phyloP scores from a whole-genome alignment of 2,888 invertebrate species.

The Phalera bucephala region DNA sequence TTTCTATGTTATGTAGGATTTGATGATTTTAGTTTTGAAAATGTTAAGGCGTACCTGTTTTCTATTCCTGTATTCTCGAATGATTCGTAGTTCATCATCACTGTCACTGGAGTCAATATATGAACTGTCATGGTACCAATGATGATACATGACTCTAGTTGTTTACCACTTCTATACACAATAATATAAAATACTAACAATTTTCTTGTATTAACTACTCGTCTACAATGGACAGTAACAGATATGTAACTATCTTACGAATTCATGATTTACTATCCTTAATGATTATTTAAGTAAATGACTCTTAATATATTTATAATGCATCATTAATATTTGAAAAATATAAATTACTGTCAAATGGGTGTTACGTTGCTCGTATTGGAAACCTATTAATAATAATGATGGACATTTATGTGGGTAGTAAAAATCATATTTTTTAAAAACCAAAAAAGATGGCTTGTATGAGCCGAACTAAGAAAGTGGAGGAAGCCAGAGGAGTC shows the following conservation, averaged over 20 bases:
- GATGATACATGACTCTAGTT: conserved; percentile 1
- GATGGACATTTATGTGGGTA: too few relatives aligned
- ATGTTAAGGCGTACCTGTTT: conserved; percentile 19
- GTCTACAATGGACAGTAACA: conserved; percentile 1
- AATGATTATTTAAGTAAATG: conserved; percentile 13
- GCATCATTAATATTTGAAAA: conserved; percentile 3
- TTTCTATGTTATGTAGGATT: too few relatives aligned
- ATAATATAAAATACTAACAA: too few relatives aligned
- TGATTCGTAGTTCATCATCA: conserved; percentile 32
- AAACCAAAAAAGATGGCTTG: too few relatives aligned
- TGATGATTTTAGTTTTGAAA: too few relatives aligned
- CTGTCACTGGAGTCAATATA: conserved; percentile 33
- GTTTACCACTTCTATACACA: background rate
- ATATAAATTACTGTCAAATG: background rate
- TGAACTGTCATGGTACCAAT: conserved; percentile 3
- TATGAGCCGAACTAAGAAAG: too few relatives aligned
- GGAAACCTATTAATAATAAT: background rate
- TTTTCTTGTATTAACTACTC: too few relatives aligned
- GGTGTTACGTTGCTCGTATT: background rate
- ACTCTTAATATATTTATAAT: conserved; percentile 21
- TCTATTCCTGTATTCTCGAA: conserved; percentile 23
- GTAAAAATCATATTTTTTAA: too few relatives aligned
- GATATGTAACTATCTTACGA: background rate
- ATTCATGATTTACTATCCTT: conserved; percentile 6
- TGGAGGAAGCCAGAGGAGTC: too few relatives aligned